These are phyloP conservation scores for Melitaea athalia DNA, from an alignment of 2,888 invertebrate species.

Conservation along the genomic window DNA sequence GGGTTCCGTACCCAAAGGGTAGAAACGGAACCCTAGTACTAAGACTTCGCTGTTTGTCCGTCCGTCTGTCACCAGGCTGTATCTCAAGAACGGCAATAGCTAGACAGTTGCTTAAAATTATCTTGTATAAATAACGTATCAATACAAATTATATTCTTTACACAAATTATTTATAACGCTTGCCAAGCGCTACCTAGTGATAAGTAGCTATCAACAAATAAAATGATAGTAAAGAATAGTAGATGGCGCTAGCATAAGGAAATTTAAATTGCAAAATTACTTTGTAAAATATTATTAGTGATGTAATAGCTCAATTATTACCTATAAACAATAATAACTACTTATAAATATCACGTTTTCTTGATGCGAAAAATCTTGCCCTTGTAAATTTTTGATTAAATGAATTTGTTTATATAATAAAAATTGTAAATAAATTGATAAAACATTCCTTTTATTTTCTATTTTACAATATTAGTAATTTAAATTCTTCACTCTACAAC, in stretches of 20 bases:
- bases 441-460: conserved; percentile 4
- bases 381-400: neutral
- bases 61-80: no score
- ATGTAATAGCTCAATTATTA: neutral
- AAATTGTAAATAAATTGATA: conserved; percentile 2
- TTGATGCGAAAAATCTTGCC: conserved; percentile 2
- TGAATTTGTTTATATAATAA: neutral
- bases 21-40: no score
- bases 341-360: neutral
- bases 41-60: no score
- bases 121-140: conserved; percentile 9
- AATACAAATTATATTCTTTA: neutral
- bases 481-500: neutral
- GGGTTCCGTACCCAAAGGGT: no score
- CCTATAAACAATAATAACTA: neutral
- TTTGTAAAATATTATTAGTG: neutral
- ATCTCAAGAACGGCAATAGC: no score
- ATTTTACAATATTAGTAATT: neutral
- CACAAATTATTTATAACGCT: neutral
- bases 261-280: neutral
- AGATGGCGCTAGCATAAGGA: neutral
- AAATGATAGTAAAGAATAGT: neutral
- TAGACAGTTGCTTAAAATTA: neutral
- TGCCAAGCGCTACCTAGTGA: conserved; percentile 12
- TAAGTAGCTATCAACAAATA: neutral